Conservation (phyloP, 1,140 invertebrate genomes). For the Oncopodura yosiiana region DNA sequence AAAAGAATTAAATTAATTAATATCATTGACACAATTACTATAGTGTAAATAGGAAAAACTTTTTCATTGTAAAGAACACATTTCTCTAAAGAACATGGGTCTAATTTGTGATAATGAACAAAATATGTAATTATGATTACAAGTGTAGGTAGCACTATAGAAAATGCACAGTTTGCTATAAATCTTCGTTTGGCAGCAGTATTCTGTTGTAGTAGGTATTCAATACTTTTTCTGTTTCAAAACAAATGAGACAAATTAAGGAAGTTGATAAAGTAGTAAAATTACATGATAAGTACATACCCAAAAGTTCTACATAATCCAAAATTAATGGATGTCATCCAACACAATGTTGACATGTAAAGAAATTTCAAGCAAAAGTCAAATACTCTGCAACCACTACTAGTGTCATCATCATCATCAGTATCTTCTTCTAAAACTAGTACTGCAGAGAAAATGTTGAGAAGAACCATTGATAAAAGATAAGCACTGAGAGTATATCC, state of each 20-base stretch:
- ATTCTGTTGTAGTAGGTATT: not conserved
- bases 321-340: conserved; percentile 17
- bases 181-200: not conserved
- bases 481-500: conserved; percentile 13
- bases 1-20: conserved; percentile 12
- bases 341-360: conserved; percentile 16
- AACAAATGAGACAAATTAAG: too few species aligned
- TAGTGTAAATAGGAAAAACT: conserved; percentile 9
- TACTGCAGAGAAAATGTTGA: conserved; percentile 9
- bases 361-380: conserved; percentile 20
- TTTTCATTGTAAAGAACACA: conserved; percentile 13
- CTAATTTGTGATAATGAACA: not conserved
- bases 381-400: conserved; percentile 1
- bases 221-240: not conserved
- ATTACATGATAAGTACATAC: not conserved
- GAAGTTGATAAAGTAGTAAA: not conserved
- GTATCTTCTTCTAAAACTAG: conserved; percentile 3
- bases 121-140: conserved; percentile 6
- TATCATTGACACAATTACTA: conserved; percentile 4
- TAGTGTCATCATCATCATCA: too few species aligned
- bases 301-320: conserved; percentile 11
- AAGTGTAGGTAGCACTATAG: not conserved
- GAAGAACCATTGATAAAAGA: conserved; percentile 16
- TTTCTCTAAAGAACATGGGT: not conserved
- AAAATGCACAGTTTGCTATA: conserved; percentile 5